Evolutionary conservation across 2,113 vertebrate genomes (phyloP).

Genomic region (Pampusana beccarii): DNA sequence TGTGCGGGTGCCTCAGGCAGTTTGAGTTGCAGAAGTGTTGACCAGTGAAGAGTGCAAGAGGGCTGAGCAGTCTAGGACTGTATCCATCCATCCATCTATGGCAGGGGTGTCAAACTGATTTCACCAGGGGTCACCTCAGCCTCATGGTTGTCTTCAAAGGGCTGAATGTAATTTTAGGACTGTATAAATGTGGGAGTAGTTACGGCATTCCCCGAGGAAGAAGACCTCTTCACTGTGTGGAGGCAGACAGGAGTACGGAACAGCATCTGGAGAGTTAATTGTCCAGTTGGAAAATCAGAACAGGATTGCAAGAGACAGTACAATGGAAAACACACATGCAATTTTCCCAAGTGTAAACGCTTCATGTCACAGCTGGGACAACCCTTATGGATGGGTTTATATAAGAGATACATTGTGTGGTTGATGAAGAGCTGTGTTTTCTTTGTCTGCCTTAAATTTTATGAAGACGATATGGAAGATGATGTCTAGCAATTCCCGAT

Average conservation of each 20-base stretch:
- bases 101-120: too few relatives aligned
- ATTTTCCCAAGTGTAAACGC: background rate
- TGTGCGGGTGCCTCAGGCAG: background rate
- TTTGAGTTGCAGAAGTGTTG: background rate
- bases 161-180: too few relatives aligned
- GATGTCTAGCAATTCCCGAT: background rate
- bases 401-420: background rate
- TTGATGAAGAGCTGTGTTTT: background rate
- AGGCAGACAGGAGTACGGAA: background rate
- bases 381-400: background rate
- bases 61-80: background rate
- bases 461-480: background rate
- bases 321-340: background rate
- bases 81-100: background rate
- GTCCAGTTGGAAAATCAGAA: background rate
- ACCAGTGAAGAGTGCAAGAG: background rate
- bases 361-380: background rate
- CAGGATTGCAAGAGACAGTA: background rate
- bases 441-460: slow-evolving; percentile 2
- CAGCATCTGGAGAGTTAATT: background rate
- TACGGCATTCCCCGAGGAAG: background rate
- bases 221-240: background rate
- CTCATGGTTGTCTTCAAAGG: too few relatives aligned
- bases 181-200: too few relatives aligned
- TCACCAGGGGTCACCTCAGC: too few relatives aligned